phyloP scores from a whole-genome alignment of 2,113 vertebrate genomes.

The Poecilia latipinna region DNA sequence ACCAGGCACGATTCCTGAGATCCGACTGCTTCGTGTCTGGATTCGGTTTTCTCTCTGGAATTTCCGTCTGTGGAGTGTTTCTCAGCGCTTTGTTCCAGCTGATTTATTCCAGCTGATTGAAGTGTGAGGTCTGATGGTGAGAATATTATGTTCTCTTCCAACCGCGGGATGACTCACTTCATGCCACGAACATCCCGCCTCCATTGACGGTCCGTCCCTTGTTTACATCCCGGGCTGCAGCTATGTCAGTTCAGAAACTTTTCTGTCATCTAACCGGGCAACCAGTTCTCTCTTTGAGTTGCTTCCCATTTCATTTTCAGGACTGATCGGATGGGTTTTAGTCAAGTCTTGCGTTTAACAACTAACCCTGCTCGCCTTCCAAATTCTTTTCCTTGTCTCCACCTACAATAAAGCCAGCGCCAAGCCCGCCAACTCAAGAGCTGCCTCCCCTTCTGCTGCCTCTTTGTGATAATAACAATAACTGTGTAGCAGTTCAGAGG shows the following conservation, averaged over 20 bases:
- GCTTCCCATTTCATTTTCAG: conserved; percentile 52
- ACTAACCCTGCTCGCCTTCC: conserved; percentile 51
- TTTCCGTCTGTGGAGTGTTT: conserved; percentile 65
- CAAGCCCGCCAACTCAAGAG: conserved; percentile 73
- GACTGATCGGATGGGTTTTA: conserved; percentile 52
- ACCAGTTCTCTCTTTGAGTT: conserved; percentile 18
- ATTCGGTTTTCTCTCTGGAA: conserved; percentile 67
- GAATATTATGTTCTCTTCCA: conserved; percentile 65
- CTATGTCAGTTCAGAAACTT: no score
- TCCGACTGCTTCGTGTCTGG: conserved; percentile 60
- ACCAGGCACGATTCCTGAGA: conserved; percentile 55
- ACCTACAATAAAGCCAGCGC: conserved; percentile 65
- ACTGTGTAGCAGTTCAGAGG: conserved; percentile 68
- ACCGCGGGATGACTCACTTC: conserved; percentile 60
- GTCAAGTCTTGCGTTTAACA: conserved; percentile 49
- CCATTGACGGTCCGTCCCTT: conserved; percentile 54
- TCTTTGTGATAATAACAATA: conserved; percentile 78
- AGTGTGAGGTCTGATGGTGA: conserved; percentile 62
- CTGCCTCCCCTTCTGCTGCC: conserved; percentile 76
- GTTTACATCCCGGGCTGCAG: conserved; percentile 48
- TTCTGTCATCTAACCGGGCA: no score
- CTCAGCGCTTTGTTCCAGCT: conserved; percentile 61
- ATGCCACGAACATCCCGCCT: conserved; percentile 54
- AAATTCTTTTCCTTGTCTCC: conserved; percentile 59
- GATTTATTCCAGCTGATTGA: conserved; percentile 65